Evolutionary conservation across 2,113 vertebrate species (phyloP), one percentile per base, ranked within the genome.

Genomic region (Albula goreensis): DNA sequence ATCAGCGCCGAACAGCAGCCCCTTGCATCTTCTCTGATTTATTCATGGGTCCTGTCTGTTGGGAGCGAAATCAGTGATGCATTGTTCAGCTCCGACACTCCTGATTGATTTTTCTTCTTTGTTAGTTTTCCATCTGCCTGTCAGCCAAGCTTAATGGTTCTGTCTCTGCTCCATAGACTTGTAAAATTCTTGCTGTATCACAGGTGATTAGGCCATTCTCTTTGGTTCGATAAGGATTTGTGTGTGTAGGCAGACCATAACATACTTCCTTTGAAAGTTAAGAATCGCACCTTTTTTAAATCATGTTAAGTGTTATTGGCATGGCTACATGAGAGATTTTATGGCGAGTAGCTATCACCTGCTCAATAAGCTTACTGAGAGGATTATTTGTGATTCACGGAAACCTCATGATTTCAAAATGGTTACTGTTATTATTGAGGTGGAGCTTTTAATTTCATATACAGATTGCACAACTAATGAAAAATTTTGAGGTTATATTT

Each of bases 21-120:
- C 60, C 17, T 41, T 50, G 85, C 66, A 2, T 50, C 49, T 12
- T 12, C 83, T 60, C 49, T 77, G 50, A 77, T 90, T 85, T 74
- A 84, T 88, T 86, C 63, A 25, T 50, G 52, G 60, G 87, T 82
- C 78, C 51, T 84, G 90, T 86, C 89, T 83, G 86, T 78, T 78
- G 50, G 80, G 49, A 86, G 86, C 88, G 88, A 91, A 92, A 91
- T 92, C 90, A 90, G 86, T 85, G 81, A 87, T 87, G 86, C 78
- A 88, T 92, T 91, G 89, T 90, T 89, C 77, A 87, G 87, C 87
- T 86, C 87, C 80, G 82, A 85, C 50, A 78, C 25, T 84, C 41
- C 86, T 83, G 89, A 92, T 91, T 90, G 90, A 92, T 93, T 92
- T 91, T 91, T 88, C 88, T 86, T 88, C 12, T 57, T 60, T 60